phyloP scores from a whole-genome alignment of 2,113 vertebrate genomes.

The Psilopogon haemacephalus region DNA sequence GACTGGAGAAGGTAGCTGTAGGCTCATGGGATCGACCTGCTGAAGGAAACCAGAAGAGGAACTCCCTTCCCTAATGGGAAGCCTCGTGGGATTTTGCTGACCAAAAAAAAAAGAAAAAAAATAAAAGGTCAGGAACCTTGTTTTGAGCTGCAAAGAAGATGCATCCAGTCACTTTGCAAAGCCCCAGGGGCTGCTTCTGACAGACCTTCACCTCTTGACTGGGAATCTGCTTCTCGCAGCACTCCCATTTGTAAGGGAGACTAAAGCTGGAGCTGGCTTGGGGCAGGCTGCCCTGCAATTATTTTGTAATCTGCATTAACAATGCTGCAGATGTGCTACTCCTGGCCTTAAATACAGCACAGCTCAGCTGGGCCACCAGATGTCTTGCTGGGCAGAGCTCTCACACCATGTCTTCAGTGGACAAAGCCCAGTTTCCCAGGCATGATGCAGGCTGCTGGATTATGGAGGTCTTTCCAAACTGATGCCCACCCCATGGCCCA shows the following conservation, averaged over 20 bases:
- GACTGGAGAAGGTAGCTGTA: background rate
- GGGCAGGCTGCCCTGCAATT: background rate
- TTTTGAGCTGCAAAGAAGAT: background rate
- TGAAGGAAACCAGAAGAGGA: conserved; percentile 11
- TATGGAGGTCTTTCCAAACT: background rate
- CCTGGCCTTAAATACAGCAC: background rate
- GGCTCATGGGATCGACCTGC: background rate
- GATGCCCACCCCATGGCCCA: background rate
- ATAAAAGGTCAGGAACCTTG: background rate
- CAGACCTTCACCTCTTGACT: background rate
- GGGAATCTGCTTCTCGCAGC: background rate
- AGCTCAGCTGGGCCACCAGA: conserved; percentile 36
- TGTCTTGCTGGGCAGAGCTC: conserved; percentile 20
- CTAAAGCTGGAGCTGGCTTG: background rate
- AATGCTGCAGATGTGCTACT: background rate
- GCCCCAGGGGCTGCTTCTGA: background rate
- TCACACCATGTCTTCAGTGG: background rate
- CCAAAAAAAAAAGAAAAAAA: background rate
- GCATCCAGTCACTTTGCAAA: background rate
- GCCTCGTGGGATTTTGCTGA: background rate
- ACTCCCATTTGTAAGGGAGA: background rate
- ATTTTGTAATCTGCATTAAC: background rate
- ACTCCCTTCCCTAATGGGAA: background rate
- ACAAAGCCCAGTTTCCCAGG: conserved; percentile 34
- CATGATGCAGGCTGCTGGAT: background rate